Base-by-base conservation (phyloP, 1,140 invertebrate genomes). In the Stenopsyche tienmushanensis region DNA sequence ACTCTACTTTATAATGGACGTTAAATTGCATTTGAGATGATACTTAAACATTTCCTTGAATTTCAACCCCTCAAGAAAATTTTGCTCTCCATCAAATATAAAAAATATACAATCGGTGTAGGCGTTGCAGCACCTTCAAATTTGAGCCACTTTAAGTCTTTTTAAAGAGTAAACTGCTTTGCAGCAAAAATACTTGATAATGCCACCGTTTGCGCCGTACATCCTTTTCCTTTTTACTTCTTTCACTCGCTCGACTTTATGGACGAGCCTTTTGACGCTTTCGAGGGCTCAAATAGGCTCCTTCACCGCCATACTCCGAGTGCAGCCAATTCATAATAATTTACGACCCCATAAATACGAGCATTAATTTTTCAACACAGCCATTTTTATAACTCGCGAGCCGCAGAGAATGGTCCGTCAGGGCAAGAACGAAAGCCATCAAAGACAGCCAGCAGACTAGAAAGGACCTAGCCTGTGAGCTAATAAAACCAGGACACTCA, bases 321-420 rank as follows among this genome's bases (percentile, higher is more conserved):
- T 58, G 63, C 53, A 65, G 21, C 63, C 63, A 65, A 65, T 65
- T 57, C 63, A 65, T 55, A 58, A 58, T 58, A 47, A 65, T 65
- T 65, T 65, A 58, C 63, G 42, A 39, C 52, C 26, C 23, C 45
- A 54, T 54, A 58, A 65, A 49, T 29, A 44, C 42, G 18, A 24
- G 41, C 44, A 49, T 65, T 57, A 58, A 57, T 47, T 49, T 58
- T 20, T 58, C 53, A 47, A 26, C 54, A 24, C 15, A 15, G 7
- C 41, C 23, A 55, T 53, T 64, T 57, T 55, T 64, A 44, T 52
- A 53, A 24, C 34, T 17, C 15, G 39, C 39, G 23, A 59, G 45
- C 18, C 9, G 41, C 3, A 25, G 42, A 39, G 13, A 64, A 55
- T 41, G 25, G 41, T 49, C 53, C 54, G 49, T 65, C 63, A 58